These are phyloP conservation scores for Henicopernis longicauda DNA, from an alignment of 2,113 vertebrate species.

Conservation along the genomic window DNA sequence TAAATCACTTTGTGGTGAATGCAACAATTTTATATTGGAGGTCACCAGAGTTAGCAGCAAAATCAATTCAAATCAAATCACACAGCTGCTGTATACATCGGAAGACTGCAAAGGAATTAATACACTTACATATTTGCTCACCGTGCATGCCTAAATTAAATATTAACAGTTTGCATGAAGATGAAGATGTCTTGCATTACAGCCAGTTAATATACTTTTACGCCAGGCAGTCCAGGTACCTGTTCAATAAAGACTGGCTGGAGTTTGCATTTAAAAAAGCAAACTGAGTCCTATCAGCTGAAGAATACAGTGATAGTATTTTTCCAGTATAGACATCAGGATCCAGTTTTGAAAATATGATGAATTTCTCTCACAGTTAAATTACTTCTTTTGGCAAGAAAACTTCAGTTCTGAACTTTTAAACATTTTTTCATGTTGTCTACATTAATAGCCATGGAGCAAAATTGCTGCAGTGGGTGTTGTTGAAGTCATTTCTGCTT, in stretches of 20 bases:
- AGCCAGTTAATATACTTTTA: neutral
- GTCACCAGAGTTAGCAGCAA: constrained; percentile 40
- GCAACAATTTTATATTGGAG: constrained; percentile 43
- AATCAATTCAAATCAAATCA: constrained; percentile 62
- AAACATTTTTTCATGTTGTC: neutral
- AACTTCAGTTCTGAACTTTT: neutral
- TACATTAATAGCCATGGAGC: neutral
- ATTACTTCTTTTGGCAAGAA: neutral
- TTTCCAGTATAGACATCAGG: neutral
- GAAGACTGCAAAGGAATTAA: constrained; percentile 21
- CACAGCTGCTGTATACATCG: neutral
- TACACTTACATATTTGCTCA: neutral
- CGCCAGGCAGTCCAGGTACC: neutral
- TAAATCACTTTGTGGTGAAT: constrained; percentile 44
- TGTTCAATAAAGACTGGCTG: neutral
- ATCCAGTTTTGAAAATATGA: neutral
- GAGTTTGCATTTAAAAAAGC: neutral
- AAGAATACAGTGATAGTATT: neutral
- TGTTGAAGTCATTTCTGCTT: neutral
- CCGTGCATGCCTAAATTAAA: neutral
- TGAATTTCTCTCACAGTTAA: neutral
- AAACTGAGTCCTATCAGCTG: neutral
- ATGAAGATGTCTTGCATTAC: neutral
- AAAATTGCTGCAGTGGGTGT: neutral
- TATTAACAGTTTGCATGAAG: neutral